Evolutionary conservation across 2,113 vertebrate species (phyloP), one percentile per base, ranked within the genome.

Genomic region (Tragelaphus scriptus): DNA sequence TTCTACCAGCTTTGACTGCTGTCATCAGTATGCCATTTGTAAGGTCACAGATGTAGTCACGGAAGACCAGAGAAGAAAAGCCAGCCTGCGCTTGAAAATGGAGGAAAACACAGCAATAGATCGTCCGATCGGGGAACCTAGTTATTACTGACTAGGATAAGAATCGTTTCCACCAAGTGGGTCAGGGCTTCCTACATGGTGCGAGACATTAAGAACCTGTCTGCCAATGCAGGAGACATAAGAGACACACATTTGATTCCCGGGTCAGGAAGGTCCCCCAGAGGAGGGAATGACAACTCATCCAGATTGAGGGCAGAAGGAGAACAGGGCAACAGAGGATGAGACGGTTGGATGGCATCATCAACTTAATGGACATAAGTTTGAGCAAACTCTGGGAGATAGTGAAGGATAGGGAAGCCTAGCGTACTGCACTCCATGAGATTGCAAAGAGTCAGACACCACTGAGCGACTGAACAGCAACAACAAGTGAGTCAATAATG

Each of bases 91-190:
- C 7, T 90, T 30, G 56, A 56, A 96, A 92, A 47, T 36, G 26
- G 12, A 85, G 88, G 40, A 65, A 92, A 94, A 40, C 47, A 53
- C 7, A 82, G 30, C 4, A 93, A 59, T 65, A 81, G 26, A 55
- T 32, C 21, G 30, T 58, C 75, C 92, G 25, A 88, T 56, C 17
- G 47, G 3, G 79, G 68, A 71, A 21, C 26, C 26, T 49, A 79
- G 65, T 11, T 81, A 7, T 80, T 32, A 63, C 93, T 2, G 7
- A 5, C 68, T 87, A 95, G 79, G 44, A 90, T 32, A 36, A 68
- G 5, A 92, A 75, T 71, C 47, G 3, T 97, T 95, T 91, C 68
- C 47, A 93, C 26, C 65, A 84, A 88, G 61, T 71, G 7, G 82
- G 17, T 82, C 59, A 92, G 71, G 36, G 71, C 36, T 77, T 77